Base-by-base conservation (phyloP, 2,113 vertebrate genomes). In the Gadus chalcogrammus region DNA sequence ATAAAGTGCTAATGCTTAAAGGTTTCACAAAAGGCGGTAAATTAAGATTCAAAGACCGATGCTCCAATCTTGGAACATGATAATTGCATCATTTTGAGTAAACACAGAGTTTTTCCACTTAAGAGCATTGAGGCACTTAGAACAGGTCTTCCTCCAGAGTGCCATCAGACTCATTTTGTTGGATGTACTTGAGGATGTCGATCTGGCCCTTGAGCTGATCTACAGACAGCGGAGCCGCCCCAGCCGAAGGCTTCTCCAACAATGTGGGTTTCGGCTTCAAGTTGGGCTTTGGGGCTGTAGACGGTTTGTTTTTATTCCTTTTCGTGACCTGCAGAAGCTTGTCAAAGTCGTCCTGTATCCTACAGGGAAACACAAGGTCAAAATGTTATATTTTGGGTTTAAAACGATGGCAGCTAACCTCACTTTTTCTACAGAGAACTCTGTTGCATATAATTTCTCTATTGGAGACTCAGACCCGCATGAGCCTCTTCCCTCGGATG, bases 131-230 rank as follows among this genome's bases (percentile, higher is more conserved):
- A 35, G 31, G 31, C 31, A 35, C 31, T 35, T 35, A 35, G 77
- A 95, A 95, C 60, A 95, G 92, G 74, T 90, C 93, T 64, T 88
- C 64, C 18, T 92, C 73, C 20, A 91, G 71, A 62, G 67, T 82
- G 75, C 38, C 22, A 6, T 85, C 35, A 0, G 84, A 56, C 61
- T 93, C 91, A 0, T 95, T 94, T 79, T 95, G 93, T 79, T 84
- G 89, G 82, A 95, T 95, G 59, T 95, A 95, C 70, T 88, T 88
- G 16, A 95, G 83, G 82, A 95, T 95, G 71, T 95, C 94, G 71
- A 91, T 81, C 82, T 94, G 92, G 2, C 87, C 89, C 93, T 95
- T 95, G 1, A 71, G 71, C 74, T 94, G 89, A 62, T 66, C 69
- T 89, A 0, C 56, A 76, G 73, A 89, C 79, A 0, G 78, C 28